Base-by-base conservation (phyloP, 2,113 vertebrate species). In the Geococcyx californianus region DNA sequence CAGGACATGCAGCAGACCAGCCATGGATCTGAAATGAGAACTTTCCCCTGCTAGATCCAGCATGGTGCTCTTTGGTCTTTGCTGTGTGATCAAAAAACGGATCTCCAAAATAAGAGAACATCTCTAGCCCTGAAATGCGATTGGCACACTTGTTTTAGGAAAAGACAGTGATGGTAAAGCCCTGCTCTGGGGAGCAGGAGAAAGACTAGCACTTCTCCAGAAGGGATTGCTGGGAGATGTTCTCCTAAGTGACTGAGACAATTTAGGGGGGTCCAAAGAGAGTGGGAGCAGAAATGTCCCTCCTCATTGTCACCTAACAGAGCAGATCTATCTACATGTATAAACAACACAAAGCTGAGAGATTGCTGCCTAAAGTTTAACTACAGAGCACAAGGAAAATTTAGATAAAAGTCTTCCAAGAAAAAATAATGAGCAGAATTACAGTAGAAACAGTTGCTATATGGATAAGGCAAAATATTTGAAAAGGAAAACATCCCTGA, bases 401-500 rank as follows among this genome's bases (percentile, higher is more conserved):
- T 94, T 87, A 87, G 87, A 67, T 83, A 60, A 68, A 90, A 89
- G 62, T 54, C 55, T 94, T 87, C 59, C 42, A 85, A 87, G 63
- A 25, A 89, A 95, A 96, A 92, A 59, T 72, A 85, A 89, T 72
- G 52, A 87, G n/a, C 74, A 84, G 73, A 89, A 94, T 90, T 90
- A 84, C 77, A 87, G 73, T 64, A 94, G 80, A 88, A 95, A 81
- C 23, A 47, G 81, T 96, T 95, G 80, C 55, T 93, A 21, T 87
- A 93, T 77, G 86, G 92, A 92, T 89, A 95, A 77, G 58, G 69
- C 70, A 91, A 96, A 94, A 87, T 80, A 91, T 88, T 92, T 95
- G 76, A 87, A 69, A 90, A 89, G 82, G 68, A 95, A 93, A 94
- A 95, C 58, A 94, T 76, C 84, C 59, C 70, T 45, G 84, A 94